phyloP scores from a whole-genome alignment of 2,113 vertebrate genomes.

The Dromas ardeola region DNA sequence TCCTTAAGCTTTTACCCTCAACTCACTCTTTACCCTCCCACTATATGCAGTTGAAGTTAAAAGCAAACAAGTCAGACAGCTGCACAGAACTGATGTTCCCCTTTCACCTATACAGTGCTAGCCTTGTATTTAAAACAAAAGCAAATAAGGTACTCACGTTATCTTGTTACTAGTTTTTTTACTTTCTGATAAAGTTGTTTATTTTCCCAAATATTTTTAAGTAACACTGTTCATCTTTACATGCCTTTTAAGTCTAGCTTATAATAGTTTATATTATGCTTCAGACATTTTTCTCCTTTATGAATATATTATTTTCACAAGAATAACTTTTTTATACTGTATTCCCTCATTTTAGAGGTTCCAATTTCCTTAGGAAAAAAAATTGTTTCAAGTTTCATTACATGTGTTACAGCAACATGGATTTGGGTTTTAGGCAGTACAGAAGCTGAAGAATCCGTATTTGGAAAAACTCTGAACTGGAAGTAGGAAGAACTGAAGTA shows the following conservation, averaged over 20 bases:
- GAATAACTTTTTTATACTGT: background rate
- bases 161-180: background rate
- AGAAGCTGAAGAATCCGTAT: background rate
- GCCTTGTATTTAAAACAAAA: background rate
- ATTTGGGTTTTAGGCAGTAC: background rate
- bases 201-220: background rate
- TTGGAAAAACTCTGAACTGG: background rate
- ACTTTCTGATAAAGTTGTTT: background rate
- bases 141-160: background rate
- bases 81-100: background rate
- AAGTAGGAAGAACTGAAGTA: background rate
- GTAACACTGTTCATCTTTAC: background rate
- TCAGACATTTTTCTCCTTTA: background rate
- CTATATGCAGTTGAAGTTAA: background rate
- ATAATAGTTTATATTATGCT: background rate
- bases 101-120: background rate
- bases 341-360: background rate
- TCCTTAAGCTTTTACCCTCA: background rate
- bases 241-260: background rate
- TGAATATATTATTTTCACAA: background rate
- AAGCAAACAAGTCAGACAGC: background rate
- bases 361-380: background rate
- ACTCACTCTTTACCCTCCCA: background rate
- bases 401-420: background rate
- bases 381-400: background rate